Conservation (phyloP, 2,888 invertebrate species). For the Fragum sueziense region DNA sequence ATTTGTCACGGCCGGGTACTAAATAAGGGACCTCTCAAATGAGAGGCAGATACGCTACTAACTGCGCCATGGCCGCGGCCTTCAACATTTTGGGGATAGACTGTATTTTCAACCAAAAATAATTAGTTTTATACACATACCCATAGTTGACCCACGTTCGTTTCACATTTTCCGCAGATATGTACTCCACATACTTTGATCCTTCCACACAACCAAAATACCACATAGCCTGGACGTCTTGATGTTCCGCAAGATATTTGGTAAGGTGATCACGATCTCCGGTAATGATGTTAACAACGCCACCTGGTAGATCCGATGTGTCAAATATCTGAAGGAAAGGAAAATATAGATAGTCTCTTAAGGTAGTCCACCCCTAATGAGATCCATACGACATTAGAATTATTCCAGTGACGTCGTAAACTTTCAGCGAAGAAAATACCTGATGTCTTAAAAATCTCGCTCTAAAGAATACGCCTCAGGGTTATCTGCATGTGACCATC, state of each 20-base stretch:
- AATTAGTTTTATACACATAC: conserved; percentile 18
- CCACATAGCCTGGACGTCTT: conserved; percentile 82
- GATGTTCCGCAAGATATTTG: conserved; percentile 81
- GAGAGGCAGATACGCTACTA: no score
- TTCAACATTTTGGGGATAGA: neutral
- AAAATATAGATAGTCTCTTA: no score
- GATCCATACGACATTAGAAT: no score
- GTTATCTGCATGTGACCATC: no score
- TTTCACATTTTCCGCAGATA: conserved; percentile 82
- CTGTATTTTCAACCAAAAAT: neutral
- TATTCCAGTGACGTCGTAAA: no score
- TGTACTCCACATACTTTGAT: conserved; percentile 81
- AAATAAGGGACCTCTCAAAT: no score
- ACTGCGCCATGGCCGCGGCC: no score
- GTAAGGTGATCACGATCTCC: conserved; percentile 81
- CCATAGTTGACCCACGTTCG: conserved; percentile 83
- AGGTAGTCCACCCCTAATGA: no score
- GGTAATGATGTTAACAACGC: conserved; percentile 83
- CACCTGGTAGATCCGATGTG: conserved; percentile 83
- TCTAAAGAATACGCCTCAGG: no score
- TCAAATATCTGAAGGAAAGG: conserved; percentile 81
- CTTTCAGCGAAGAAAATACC: no score
- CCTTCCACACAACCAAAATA: conserved; percentile 82
- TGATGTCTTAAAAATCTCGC: no score
- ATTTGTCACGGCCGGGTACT: no score